Evolutionary conservation across 2,888 invertebrate genomes (phyloP), one percentile per base, ranked within the genome.

Genomic region (Xestobium rufovillosum): DNA sequence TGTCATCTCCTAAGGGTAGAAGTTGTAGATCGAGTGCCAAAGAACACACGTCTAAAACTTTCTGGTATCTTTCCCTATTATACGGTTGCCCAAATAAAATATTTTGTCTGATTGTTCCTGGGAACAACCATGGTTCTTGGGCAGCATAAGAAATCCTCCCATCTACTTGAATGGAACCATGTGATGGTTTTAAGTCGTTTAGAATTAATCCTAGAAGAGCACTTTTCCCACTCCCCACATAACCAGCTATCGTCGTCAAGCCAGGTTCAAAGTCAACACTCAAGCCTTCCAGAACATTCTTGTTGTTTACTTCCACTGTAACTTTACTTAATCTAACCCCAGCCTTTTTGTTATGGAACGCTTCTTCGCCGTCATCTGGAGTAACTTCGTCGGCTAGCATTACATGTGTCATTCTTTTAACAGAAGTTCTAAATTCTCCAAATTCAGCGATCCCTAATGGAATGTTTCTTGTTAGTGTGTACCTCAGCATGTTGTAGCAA

Each of bases 381-480:
- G 29, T 23, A 13, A 31, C 33, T 48, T 68, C 70, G 3, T 68
- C 67, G 43, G 63, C 60, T 44, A 64, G 41, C 53, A 69, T 55
- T 38, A 68, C 78, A 57, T 57, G 73, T 68, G 72, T 71, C 14
- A 88, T 65, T 36, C 88, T 71, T 40, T 70, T 71, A 36, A 83
- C 74, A 4, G 84, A 81, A 32, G 88, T 81, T 10, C 73, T 62
- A 0, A 79, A 78, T 66, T 89, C 89, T 0, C 85, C 82, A 30
- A 80, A 71, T 66, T 82, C 80, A 2, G 83, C 78, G 45, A 88
- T 78, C 32, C 79, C 83, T 68, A 82, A 81, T 0, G 91, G 90
- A 52, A 91, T 84, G 66, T 85, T 89, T 6, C 89, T 80, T 0
- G 86, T 87, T 83, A 90, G 84, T 4, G 84, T 80, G 52, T 85